phyloP scores from a whole-genome alignment of 2,888 invertebrate species.

The Dascillus cervinus region DNA sequence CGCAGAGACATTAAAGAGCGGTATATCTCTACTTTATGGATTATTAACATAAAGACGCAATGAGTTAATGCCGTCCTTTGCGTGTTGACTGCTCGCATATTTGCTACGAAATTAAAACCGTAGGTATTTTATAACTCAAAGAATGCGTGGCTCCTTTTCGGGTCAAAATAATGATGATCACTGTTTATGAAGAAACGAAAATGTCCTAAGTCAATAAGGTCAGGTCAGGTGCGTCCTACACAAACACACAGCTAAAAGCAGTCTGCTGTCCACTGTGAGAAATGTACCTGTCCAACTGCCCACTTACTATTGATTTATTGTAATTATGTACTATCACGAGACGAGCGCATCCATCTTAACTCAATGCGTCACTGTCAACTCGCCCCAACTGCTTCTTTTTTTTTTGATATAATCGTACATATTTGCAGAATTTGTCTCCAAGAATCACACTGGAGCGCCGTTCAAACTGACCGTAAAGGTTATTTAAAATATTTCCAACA shows the following conservation, averaged over 20 bases:
- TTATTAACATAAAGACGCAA: constrained; percentile 18
- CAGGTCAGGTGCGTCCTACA: constrained; percentile 29
- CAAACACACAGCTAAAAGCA: constrained; percentile 30
- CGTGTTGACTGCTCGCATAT: no score
- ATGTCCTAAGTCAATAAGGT: constrained; percentile 30
- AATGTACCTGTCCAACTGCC: constrained; percentile 30
- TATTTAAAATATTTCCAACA: no score
- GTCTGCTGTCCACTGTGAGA: constrained; percentile 26
- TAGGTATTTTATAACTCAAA: no score
- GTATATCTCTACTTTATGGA: constrained; percentile 20
- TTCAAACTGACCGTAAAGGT: no score
- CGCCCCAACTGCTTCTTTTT: constrained; percentile 14
- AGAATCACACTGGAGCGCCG: no score
- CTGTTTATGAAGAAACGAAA: constrained; percentile 22
- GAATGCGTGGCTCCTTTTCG: no score
- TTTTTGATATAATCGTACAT: no score
- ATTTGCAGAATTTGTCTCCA: no score
- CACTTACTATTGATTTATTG: constrained; percentile 32
- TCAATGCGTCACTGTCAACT: constrained; percentile 26
- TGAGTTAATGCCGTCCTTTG: constrained; percentile 13
- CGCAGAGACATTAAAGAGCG: constrained; percentile 17
- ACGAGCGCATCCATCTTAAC: constrained; percentile 25
- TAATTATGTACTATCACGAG: constrained; percentile 26
- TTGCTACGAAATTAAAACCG: no score
- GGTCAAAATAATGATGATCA: no score